phyloP scores from a whole-genome alignment of 2,888 invertebrate species.

The Exocentrus adspersus region DNA sequence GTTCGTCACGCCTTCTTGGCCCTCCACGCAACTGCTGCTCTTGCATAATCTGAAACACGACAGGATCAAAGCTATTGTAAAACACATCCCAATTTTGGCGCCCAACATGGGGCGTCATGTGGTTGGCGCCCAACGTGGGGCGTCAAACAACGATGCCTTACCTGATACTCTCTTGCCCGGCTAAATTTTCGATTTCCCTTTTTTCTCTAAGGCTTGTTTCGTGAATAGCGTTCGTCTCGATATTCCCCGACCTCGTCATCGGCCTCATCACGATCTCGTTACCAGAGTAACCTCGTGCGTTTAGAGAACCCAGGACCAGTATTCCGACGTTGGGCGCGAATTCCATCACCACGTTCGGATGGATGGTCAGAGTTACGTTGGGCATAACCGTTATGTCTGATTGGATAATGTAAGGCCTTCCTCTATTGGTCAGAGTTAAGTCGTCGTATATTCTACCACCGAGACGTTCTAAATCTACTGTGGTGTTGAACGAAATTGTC shows the following conservation, averaged over 20 bases:
- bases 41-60: constrained; percentile 70
- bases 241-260: constrained; percentile 59
- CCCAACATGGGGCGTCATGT: too few relatives aligned
- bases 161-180: constrained; percentile 73
- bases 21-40: constrained; percentile 74
- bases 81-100: too few relatives aligned
- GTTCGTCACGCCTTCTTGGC: constrained; percentile 67
- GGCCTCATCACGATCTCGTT: constrained; percentile 84
- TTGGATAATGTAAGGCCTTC: constrained; percentile 78
- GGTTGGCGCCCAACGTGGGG: too few relatives aligned
- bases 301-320: constrained; percentile 88
- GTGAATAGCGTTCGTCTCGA: constrained; percentile 52
- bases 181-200: constrained; percentile 62
- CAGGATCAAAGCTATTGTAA: too few relatives aligned
- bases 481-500: constrained; percentile 68
- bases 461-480: constrained; percentile 73
- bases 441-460: constrained; percentile 81
- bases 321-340: constrained; percentile 97
- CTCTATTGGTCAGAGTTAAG: constrained; percentile 70
- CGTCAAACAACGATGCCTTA: constrained; percentile 22
- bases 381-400: constrained; percentile 98
- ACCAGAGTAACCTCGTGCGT: constrained; percentile 81
- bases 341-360: constrained; percentile 90
- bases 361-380: constrained; percentile 83
- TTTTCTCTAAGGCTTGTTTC: constrained; percentile 47